These are phyloP conservation scores for Pseudomyrmex sp. DNA, from an alignment of 1,140 invertebrate species.

Conservation along the genomic window DNA sequence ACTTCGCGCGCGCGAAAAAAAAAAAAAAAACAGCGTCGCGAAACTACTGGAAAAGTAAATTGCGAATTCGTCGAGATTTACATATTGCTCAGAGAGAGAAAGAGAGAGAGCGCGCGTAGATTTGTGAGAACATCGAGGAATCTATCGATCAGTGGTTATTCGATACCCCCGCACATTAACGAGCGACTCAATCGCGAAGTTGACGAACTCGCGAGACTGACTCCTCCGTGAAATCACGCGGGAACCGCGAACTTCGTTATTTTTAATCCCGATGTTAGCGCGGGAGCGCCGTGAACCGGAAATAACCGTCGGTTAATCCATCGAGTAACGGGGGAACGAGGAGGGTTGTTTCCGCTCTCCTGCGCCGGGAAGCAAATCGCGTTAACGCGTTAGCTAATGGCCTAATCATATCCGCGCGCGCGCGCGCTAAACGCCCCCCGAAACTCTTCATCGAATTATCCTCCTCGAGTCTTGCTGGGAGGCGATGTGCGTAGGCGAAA, in stretches of 20 bases:
- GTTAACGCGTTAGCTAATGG: conserved; percentile 69
- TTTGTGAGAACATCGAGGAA: too few relatives aligned
- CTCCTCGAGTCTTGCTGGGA: not conserved
- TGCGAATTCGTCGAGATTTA: too few relatives aligned
- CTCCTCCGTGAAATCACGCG: too few relatives aligned
- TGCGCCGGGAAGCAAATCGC: conserved; percentile 63
- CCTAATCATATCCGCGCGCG: conserved; percentile 71
- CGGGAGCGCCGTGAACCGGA: conserved; percentile 18
- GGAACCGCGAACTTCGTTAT: not conserved
- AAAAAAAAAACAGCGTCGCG: too few relatives aligned
- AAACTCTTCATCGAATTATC: conserved; percentile 65
- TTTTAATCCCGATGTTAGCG: conserved; percentile 44
- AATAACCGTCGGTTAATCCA: conserved; percentile 58
- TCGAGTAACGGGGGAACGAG: conserved; percentile 68
- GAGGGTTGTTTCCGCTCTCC: conserved; percentile 47
- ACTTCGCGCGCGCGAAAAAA: too few relatives aligned
- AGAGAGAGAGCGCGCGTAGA: too few relatives aligned
- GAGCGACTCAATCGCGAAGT: too few relatives aligned
- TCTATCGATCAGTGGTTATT: too few relatives aligned
- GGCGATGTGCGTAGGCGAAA: not conserved
- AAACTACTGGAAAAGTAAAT: too few relatives aligned
- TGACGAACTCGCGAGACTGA: too few relatives aligned
- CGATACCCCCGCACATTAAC: too few relatives aligned
- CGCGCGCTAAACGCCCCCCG: conserved; percentile 13
- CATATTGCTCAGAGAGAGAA: too few relatives aligned